Base-by-base conservation (phyloP, 1,140 invertebrate species). In the Meloidogyne exigua region DNA sequence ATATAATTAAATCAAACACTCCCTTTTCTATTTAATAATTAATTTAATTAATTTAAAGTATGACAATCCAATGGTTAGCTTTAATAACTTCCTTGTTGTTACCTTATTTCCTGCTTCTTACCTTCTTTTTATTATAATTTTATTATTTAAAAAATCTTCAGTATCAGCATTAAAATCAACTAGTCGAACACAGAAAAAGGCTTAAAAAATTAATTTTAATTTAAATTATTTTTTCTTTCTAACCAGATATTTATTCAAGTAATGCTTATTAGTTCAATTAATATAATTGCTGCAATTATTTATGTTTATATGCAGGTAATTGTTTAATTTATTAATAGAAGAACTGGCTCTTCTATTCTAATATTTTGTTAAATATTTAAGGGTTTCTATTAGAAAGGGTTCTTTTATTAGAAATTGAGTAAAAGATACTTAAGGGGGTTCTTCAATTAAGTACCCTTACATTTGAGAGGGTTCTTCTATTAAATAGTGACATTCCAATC, bases 261-360 rank as follows among this genome's bases (percentile, higher is more conserved):
- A 10, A 66, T 72, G 12, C 23, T 79, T 2, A 79, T 79, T 28
- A 76, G 78, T 39, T 71, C 67, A 13, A 21, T 79, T 13, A 79
- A 79, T 39, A 44, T 68, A 25, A 72, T 64, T 10, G 68, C 78
- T 25, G 68, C 78, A 18, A 36, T 63, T 7, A 68, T 79, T 32
- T 79, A 79, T 36, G 77, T 79, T 21, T 72, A 71, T 13, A 79
- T 79, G 78, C 78, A 79, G 28, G 80, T 79, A 42, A 49, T 42
- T 42, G 11, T 67, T 76, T 39, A 26, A 39, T 15, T 49, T 63
- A 13, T 68, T 49, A 12, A n/a, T 78, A 11, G 57, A 80, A 11
- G 36, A 80, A 13, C 23, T 65, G 9, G 77, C 26, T 12, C 77
- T 74, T 36, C 28, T 78, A 12, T 39, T 57, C 15, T 78, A n/a